Evolutionary conservation across 37 sponge, comb jelly and placozoan species (phyloP), one percentile per base, ranked within the genome.

Genomic region (Amphimedon queenslandica): DNA sequence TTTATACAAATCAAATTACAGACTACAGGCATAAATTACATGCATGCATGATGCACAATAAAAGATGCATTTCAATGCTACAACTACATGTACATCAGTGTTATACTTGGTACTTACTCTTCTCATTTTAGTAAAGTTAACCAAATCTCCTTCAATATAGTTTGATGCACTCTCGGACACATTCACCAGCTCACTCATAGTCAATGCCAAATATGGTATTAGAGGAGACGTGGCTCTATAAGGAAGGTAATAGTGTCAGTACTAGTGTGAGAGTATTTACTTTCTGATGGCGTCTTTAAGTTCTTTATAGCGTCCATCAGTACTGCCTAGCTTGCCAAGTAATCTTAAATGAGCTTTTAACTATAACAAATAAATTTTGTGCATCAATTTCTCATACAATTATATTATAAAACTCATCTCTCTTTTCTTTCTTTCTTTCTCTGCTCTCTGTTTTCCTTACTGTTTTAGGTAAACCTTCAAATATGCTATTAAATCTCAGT

Each of bases 101-200:
- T 13, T 23, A 18, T 13, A 42, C 3, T 11, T 21, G 29, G 36
- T 6, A 56, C 84, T 57, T 37, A 77, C 84, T 51, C 73, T 40
- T 84, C 84, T 84, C 87, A 86, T 86, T 40, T 86, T 86, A 74
- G 30, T 76, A 68, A 86, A 86, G 57, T 86, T 86, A 60, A 85
- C 60, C 55, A 86, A 69, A 21, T 86, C 80, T 24, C 30, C 51
- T 36, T 86, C 76, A 31, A 79, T 24, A 40, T 64, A 42, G 28
- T 70, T 86, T 25, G 75, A 64, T 18, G n/a, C 41, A 28, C 58
- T 64, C 42, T 86, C 80, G 24, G 75, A 80, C 66, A 86, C 64
- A 13, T 67, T 64, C 0, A 69, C 47, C 43, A 86, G 64, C 72
- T 86, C 87, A 55, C 65, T 86, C 34, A 86, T 70, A 23, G 70